Conservation (phyloP, 2,113 vertebrate genomes). For the Isurus oxyrinchus region DNA sequence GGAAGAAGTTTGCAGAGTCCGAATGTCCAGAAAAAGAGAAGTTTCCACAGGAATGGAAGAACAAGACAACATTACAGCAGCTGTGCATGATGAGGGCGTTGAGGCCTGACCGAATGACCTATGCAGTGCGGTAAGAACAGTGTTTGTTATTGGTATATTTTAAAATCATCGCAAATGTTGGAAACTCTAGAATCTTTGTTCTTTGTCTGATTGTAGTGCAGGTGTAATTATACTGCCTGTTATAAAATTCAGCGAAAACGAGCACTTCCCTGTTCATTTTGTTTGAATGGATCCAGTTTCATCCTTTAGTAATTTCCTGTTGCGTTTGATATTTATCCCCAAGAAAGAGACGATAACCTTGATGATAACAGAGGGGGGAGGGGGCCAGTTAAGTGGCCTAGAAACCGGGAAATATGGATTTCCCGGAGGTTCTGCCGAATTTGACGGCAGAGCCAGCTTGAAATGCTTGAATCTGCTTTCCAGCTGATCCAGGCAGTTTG, state of each 20-base stretch:
- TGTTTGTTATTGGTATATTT: neutral
- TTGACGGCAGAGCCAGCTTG: neutral
- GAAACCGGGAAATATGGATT: neutral
- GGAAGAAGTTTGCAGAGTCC: slow-evolving; percentile 88
- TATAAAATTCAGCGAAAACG: neutral
- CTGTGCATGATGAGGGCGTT: slow-evolving; percentile 80
- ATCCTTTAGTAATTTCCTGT: neutral
- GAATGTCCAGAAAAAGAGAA: slow-evolving; percentile 90
- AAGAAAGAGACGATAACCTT: neutral
- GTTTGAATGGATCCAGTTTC: neutral
- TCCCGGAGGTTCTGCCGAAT: neutral
- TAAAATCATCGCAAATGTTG: neutral
- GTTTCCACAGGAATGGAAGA: slow-evolving; percentile 94
- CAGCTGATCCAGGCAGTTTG: too few species aligned
- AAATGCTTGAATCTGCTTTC: neutral
- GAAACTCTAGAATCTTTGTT: neutral
- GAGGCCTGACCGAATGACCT: slow-evolving; percentile 77
- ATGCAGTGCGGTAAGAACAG: slow-evolving; percentile 66
- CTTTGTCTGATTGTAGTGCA: neutral
- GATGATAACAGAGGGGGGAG: neutral
- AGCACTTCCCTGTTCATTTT: neutral
- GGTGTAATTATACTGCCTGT: neutral
- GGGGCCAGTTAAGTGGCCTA: too few species aligned
- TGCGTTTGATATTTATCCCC: neutral
- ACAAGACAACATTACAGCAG: slow-evolving; percentile 74